Conservation (phyloP, 2,113 vertebrate genomes). For the pig (Sus scrofa) region DNA sequence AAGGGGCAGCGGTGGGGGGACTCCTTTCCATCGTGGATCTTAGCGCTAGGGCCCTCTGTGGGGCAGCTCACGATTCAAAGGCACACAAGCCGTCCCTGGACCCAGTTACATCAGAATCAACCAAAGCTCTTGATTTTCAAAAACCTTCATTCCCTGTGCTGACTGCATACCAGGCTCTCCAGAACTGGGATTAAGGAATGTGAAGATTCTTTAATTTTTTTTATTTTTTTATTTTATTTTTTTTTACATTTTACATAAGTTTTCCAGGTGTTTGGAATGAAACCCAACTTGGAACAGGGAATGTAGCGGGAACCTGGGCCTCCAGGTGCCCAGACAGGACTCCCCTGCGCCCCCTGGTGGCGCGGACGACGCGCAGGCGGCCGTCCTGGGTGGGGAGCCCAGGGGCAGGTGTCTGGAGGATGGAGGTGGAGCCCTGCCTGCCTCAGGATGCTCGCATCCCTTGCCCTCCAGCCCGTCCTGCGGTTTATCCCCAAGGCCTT, state of each 20-base stretch:
- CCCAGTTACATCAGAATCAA: too few relatives aligned
- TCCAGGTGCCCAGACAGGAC: accelerated
- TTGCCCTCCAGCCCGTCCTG: neutral
- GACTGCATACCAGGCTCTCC: neutral
- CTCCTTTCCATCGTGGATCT: neutral
- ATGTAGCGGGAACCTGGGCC: neutral
- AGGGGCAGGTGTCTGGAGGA: accelerated
- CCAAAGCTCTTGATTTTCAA: neutral
- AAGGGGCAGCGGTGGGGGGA: neutral
- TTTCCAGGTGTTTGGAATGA: neutral
- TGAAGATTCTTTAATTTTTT: neutral
- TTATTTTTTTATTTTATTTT: neutral
- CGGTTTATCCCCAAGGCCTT: neutral
- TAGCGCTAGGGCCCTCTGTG: neutral
- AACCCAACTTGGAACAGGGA: neutral
- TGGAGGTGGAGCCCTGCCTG: accelerated
- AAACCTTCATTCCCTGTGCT: neutral
- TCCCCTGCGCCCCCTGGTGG: conserved; percentile 75
- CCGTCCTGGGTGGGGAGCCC: neutral
- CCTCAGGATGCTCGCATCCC: neutral
- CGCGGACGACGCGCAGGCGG: accelerated
- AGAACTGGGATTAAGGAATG: neutral
- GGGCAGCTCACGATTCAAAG: neutral
- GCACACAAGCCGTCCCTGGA: neutral
- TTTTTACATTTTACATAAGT: neutral